Percentiles rank a stretch among this genome's conserved stretches.
phyloP scores from a whole-genome alignment of 2,888 invertebrate genomes.

The Morpho helenor region DNA sequence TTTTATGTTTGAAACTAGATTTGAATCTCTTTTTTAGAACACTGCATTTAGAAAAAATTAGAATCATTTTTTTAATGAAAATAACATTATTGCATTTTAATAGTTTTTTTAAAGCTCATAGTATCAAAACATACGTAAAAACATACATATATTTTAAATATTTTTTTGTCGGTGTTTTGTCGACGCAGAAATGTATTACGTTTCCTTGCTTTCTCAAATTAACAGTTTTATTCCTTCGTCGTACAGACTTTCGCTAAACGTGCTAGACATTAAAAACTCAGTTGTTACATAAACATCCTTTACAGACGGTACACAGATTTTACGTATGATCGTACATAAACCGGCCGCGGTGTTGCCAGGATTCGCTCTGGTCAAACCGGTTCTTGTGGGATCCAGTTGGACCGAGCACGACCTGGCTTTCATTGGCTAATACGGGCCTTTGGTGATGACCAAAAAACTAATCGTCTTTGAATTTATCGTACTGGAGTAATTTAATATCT shows the following conservation, averaged over 20 bases:
- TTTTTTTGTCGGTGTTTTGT: too few species aligned
- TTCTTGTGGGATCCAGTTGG: constrained; percentile 67
- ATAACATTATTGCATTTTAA: too few species aligned
- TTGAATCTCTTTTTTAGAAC: too few species aligned
- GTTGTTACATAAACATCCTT: constrained; percentile 23
- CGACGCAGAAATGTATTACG: too few species aligned
- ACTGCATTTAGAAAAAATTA: too few species aligned
- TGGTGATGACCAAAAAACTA: constrained; percentile 10
- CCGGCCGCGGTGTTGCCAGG: constrained; percentile 40
- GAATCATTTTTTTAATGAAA: too few species aligned
- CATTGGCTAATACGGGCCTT: constrained; percentile 43
- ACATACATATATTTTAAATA: too few species aligned
- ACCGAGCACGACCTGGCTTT: constrained; percentile 57
- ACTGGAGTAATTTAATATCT: background rate
- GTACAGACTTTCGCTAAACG: constrained; percentile 22
- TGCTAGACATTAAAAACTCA: constrained; percentile 16
- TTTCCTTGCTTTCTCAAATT: too few species aligned
- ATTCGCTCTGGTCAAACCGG: constrained; percentile 73
- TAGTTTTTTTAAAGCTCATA: too few species aligned
- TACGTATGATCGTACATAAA: constrained; percentile 10
- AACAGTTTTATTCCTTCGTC: constrained; percentile 7
- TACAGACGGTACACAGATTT: constrained; percentile 18
- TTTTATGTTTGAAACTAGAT: too few species aligned
- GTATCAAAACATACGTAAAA: too few species aligned
- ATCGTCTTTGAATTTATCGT: constrained; percentile 10